These are phyloP conservation scores for Lasius platythorax DNA, from an alignment of 2,888 invertebrate species.

Conservation along the genomic window DNA sequence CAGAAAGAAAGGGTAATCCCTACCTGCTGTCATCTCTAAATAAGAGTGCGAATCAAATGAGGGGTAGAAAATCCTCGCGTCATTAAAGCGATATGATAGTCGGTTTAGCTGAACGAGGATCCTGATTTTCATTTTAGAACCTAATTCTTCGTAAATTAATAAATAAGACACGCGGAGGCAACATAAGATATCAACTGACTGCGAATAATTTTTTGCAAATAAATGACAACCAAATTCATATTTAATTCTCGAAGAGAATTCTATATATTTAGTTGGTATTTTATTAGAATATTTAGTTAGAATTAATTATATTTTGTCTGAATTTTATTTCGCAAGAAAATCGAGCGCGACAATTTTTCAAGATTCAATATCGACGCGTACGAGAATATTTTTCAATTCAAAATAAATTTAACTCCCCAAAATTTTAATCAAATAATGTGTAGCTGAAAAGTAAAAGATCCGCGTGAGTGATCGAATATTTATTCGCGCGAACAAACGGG, in stretches of 20 bases:
- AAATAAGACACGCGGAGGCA: not conserved
- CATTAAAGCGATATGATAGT: conserved; percentile 49
- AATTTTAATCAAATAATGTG: not conserved
- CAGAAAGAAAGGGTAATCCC: conserved; percentile 71
- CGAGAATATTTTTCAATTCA: not conserved
- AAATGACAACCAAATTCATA: not conserved
- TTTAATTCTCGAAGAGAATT: not conserved
- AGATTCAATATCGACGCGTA: not conserved
- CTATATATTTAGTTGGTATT: not conserved
- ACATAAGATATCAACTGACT: not conserved
- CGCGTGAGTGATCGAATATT: not conserved
- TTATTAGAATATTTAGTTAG: not conserved
- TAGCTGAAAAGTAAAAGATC: not conserved
- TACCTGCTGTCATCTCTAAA: conserved; percentile 71
- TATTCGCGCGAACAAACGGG: not conserved
- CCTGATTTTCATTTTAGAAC: conserved; percentile 12
- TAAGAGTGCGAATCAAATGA: conserved; percentile 52
- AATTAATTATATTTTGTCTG: not conserved
- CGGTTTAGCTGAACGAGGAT: not conserved
- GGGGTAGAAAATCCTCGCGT: conserved; percentile 54
- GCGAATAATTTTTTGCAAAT: not conserved
- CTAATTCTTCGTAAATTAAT: too few species aligned
- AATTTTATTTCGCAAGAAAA: not conserved
- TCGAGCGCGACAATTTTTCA: not conserved
- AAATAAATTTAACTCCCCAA: not conserved